A percentile compares a stretch with the other conserved stretches of the same genome.
Evolutionary conservation across 2,797 vertebrate species (phyloP).

Genomic region (Phylloscopus collybita): DNA sequence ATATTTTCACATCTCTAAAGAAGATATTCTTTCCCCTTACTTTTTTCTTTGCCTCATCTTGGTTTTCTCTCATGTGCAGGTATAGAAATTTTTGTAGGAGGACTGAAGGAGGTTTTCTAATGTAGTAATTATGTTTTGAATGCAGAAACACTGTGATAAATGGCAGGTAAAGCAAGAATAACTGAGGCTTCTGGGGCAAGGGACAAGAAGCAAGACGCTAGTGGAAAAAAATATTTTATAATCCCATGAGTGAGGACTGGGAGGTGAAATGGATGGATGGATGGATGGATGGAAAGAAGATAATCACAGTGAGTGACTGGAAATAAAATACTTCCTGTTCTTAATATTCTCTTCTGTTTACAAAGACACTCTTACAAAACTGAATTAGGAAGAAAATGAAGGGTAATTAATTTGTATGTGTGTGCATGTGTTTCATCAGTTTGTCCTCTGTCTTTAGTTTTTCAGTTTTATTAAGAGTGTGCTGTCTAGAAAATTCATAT

Average conservation of each 20-base stretch:
- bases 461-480: background rate
- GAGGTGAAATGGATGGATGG: background rate
- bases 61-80: background rate
- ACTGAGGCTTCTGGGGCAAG: background rate
- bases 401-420: background rate
- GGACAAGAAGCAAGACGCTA: background rate
- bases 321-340: background rate
- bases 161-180: background rate
- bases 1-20: background rate
- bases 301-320: background rate
- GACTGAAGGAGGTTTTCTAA: background rate
- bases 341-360: background rate
- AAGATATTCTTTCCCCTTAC: background rate
- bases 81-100: background rate
- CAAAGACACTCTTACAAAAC: background rate
- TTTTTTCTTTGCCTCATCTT: background rate
- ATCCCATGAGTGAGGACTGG: rapidly evolving
- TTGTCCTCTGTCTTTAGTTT: background rate
- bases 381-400: background rate
- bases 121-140: background rate
- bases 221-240: background rate
- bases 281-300: background rate
- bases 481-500: background rate
- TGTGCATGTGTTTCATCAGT: background rate
- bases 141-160: background rate